Evolutionary conservation across 2,797 vertebrate genomes (phyloP).

Genomic region (Odontamblyopus rebecca): DNA sequence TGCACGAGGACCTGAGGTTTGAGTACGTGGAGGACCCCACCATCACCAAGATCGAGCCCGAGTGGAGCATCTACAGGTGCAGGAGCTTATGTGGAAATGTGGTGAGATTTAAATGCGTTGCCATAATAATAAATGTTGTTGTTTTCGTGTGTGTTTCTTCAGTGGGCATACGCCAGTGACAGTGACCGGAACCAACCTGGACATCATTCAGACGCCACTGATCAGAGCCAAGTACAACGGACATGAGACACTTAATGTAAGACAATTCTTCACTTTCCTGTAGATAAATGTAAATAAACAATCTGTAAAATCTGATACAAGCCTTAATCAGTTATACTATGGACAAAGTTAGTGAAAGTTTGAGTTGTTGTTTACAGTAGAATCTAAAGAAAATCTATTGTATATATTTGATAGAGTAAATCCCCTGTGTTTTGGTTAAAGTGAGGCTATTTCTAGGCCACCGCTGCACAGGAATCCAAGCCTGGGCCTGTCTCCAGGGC

Average conservation of each 20-base stretch:
- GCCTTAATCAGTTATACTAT: neutral
- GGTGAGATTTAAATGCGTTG: neutral
- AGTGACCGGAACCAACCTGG: constrained; percentile 93
- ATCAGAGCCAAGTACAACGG: constrained; percentile 93
- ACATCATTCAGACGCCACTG: constrained; percentile 95
- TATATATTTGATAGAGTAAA: too few relatives aligned
- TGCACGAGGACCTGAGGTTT: constrained; percentile 89
- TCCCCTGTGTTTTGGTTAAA: too few relatives aligned
- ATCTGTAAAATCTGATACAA: neutral
- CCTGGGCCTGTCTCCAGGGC: too few relatives aligned
- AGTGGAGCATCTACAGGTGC: constrained; percentile 98
- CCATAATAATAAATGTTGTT: neutral
- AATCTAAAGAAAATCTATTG: neutral
- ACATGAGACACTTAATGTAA: constrained; percentile 92
- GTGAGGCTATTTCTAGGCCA: too few relatives aligned
- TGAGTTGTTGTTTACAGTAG: neutral
- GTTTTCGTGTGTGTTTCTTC: constrained; percentile 15
- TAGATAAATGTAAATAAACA: too few relatives aligned
- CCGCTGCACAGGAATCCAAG: too few relatives aligned
- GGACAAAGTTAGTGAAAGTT: neutral
- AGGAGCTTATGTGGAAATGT: neutral
- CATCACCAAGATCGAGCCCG: constrained; percentile 90
- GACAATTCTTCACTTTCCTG: constrained; percentile 45
- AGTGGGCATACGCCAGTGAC: constrained; percentile 95
- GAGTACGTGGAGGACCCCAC: constrained; percentile 95